These are phyloP conservation scores for Drosophila differens DNA, from an alignment of 2,888 invertebrate species.

Conservation along the genomic window DNA sequence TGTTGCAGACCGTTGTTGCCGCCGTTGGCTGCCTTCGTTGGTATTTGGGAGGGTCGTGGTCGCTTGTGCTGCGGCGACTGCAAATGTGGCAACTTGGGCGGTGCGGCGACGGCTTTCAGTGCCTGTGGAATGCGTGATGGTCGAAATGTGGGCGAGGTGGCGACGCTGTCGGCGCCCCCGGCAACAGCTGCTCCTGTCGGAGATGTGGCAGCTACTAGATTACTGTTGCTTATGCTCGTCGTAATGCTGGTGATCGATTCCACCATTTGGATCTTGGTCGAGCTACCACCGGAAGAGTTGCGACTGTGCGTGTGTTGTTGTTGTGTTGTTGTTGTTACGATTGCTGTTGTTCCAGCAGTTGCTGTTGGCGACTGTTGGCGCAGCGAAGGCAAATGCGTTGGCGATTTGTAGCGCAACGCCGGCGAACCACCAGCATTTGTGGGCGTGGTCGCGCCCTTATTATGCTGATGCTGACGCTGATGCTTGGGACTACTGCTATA, in stretches of 20 bases:
- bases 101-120: slow-evolving; percentile 76
- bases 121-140: slow-evolving; percentile 87
- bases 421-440: slow-evolving; percentile 59
- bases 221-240: slow-evolving; percentile 58
- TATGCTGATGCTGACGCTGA: slow-evolving; percentile 49
- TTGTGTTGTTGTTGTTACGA: slow-evolving; percentile 40
- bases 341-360: slow-evolving; percentile 34
- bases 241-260: slow-evolving; percentile 69
- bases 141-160: slow-evolving; percentile 85
- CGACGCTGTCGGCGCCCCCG: slow-evolving; percentile 48
- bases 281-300: slow-evolving; percentile 81
- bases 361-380: slow-evolving; percentile 65
- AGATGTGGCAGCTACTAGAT: slow-evolving; percentile 44
- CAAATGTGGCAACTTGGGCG: slow-evolving; percentile 76
- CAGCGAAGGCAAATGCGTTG: slow-evolving; percentile 81
- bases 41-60: slow-evolving; percentile 84
- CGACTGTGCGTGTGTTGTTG: slow-evolving; percentile 77
- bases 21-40: slow-evolving; percentile 81
- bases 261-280: slow-evolving; percentile 82
- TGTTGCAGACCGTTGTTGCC: slow-evolving; percentile 53
- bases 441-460: slow-evolving; percentile 64
- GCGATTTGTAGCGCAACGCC: slow-evolving; percentile 78
- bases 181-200: slow-evolving; percentile 52
- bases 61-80: slow-evolving; percentile 85
- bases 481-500: slow-evolving; percentile 71